Evolutionary conservation across 2,888 invertebrate species (phyloP), one percentile per base, ranked within the genome.

Genomic region (Pammene aurita): DNA sequence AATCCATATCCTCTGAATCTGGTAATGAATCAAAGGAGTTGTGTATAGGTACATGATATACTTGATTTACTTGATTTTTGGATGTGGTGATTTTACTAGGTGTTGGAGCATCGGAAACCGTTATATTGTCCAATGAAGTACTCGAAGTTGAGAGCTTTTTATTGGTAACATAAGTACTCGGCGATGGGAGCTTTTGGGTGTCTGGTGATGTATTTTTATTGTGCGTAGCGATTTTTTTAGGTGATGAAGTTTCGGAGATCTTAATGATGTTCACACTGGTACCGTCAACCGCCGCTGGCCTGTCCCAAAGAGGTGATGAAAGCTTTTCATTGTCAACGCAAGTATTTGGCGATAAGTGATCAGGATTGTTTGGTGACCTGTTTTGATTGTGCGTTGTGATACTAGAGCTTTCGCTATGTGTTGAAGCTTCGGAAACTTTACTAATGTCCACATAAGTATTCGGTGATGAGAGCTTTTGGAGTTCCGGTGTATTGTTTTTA

Each of bases 1-100:
- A 46, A n/a, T 13, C 46, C 46, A 46, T 46, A n/a, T 46, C 46
- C n/a, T 46, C 46, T n/a, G 46, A 9, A 46, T 46, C 46, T 46
- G 46, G 46, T 46, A 46, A n/a, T n/a, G 46, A 46, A 46, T 46
- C 46, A 46, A 46, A 46, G 13, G 46, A 46, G 14, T 46, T 46
- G 11, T 46, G 46, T 2, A n/a, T 46, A 4, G 26, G 34, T 52
- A 52, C n/a, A n/a, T n/a, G n/a, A n/a, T n/a, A n/a, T n/a, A n/a
- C n/a, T n/a, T 34, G 34, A 54, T 34, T 34, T 34, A 34, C 26
- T 34, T 54, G 34, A 7, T 46, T 46, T 1, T n/a, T 46, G 14
- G 4, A 10, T 14, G 46, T 14, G 5, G 7, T n/a, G n/a, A 46
- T 10, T n/a, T 46, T 46, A 6, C 4, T 46, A 46, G 46, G 46